These are phyloP conservation scores for Orchesella flavescens DNA, from an alignment of 2,888 invertebrate species.

Conservation along the genomic window DNA sequence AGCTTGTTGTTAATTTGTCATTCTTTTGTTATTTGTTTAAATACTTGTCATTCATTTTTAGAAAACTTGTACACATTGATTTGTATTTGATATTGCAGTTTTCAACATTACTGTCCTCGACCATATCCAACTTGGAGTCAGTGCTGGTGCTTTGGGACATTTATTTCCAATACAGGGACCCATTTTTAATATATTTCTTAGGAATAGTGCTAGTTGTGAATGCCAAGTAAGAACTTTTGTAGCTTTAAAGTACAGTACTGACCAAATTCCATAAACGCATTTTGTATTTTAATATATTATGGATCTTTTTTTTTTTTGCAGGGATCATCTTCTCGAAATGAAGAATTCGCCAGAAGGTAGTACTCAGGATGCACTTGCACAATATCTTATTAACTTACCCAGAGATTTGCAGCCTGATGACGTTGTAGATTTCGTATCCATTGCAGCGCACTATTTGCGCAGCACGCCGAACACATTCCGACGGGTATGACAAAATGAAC, in stretches of 20 bases:
- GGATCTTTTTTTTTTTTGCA: neutral
- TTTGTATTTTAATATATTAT: too few relatives aligned
- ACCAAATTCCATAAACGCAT: too few relatives aligned
- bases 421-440: conserved; percentile 95
- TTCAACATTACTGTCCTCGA: conserved; percentile 84
- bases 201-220: conserved; percentile 96
- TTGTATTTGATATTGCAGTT: conserved; percentile 77
- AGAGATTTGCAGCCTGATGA: conserved; percentile 93
- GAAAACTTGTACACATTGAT: neutral
- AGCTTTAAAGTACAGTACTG: neutral
- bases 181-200: conserved; percentile 95
- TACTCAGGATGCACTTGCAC: conserved; percentile 34
- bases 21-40: neutral
- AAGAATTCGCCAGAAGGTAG: conserved; percentile 47
- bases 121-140: conserved; percentile 80
- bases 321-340: conserved; percentile 73
- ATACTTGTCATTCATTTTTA: neutral
- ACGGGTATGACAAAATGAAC: conserved; percentile 77
- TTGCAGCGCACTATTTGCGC: conserved; percentile 95
- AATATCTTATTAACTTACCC: conserved; percentile 76
- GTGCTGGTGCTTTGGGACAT: conserved; percentile 96
- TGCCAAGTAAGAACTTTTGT: conserved; percentile 79
- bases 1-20: conserved; percentile 57
- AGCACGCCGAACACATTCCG: conserved; percentile 95
- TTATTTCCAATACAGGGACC: conserved; percentile 95